phyloP scores from a whole-genome alignment of 1,140 invertebrate species.

The Cyclina sinensis region DNA sequence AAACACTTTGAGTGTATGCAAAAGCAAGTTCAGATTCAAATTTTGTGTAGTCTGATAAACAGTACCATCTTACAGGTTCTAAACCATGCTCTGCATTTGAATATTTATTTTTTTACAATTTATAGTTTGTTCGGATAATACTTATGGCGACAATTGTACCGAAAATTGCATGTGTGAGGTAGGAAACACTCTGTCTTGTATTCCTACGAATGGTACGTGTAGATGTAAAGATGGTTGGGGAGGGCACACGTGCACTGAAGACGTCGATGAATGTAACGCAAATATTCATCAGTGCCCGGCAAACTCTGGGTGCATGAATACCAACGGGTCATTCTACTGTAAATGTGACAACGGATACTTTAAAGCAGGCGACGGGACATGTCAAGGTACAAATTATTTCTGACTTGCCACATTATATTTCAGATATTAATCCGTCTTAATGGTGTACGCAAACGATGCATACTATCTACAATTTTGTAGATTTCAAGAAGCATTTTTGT shows the following conservation, averaged over 20 bases:
- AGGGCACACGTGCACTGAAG: not conserved
- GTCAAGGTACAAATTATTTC: not conserved
- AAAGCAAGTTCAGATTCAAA: too few relatives aligned
- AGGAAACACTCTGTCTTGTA: not conserved
- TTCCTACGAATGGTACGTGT: not conserved
- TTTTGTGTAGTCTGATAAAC: too few relatives aligned
- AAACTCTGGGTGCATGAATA: conserved; percentile 66
- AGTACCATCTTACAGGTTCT: too few relatives aligned
- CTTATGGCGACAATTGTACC: conserved; percentile 32
- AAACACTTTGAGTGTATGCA: too few relatives aligned
- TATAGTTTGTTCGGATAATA: conserved; percentile 24
- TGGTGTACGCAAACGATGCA: too few relatives aligned
- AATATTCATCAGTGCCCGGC: conserved; percentile 23
- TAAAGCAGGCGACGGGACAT: conserved; percentile 9
- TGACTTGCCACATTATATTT: too few relatives aligned
- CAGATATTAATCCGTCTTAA: too few relatives aligned
- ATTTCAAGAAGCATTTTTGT: too few relatives aligned
- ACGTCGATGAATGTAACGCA: conserved; percentile 60
- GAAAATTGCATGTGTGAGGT: not conserved
- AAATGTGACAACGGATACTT: conserved; percentile 58
- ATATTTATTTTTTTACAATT: too few relatives aligned
- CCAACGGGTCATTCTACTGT: conserved; percentile 68
- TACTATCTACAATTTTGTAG: too few relatives aligned
- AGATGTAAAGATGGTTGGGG: conserved; percentile 8
- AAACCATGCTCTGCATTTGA: too few relatives aligned